Base-by-base conservation (phyloP, 2,797 vertebrate species). In the Monodelphis domestica region DNA sequence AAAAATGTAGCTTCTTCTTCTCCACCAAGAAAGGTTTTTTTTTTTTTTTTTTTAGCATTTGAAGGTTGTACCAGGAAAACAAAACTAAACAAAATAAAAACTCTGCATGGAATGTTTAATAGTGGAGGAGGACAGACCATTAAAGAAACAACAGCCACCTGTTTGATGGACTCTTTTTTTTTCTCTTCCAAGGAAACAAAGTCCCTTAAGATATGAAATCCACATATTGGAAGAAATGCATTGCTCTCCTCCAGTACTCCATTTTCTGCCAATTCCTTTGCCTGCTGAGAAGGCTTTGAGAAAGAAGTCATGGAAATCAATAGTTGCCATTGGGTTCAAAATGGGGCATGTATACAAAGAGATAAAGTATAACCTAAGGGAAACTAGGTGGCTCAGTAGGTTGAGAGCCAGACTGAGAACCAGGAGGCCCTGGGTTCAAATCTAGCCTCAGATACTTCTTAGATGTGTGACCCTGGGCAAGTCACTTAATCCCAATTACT, bases 171-270 rank as follows among this genome's bases (percentile, higher is more conserved):
- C 45, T 15, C 30, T 63, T 87, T 92, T 15, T 30, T 63, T 87
- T 92, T 92, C 87, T 55, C 45, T 91, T n/a, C 54, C 94, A 91
- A 96, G 95, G 95, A 57, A 89, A 95, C 92, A 53, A 90, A 90
- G 93, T 95, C 89, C 84, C 93, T 87, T 17, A 87, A 63, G 54
- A 95, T 57, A 33, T 59, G 26, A 56, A 45, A 89, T n/a, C 1
- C 4, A 33, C 93, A 95, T 89, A 91, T 89, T 89, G 3, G 45
- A 88, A 93, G 93, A 89, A 24, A 84, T 2, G 10, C 52, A 12
- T 90, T 87, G 91, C n/a, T 84, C 87, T 26, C 63, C 56, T 38
- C 51, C 78, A 28, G 33, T 70, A n/a, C 93, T 2, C 51, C 33
- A 54, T 54, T 90, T 57, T 45, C 59, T 87, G 89, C 50, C 45